A percentile compares a stretch with the other conserved stretches of the same genome.
phyloP scores from a whole-genome alignment of 2,113 vertebrate species.

The Cephalopholis sonnerati region DNA sequence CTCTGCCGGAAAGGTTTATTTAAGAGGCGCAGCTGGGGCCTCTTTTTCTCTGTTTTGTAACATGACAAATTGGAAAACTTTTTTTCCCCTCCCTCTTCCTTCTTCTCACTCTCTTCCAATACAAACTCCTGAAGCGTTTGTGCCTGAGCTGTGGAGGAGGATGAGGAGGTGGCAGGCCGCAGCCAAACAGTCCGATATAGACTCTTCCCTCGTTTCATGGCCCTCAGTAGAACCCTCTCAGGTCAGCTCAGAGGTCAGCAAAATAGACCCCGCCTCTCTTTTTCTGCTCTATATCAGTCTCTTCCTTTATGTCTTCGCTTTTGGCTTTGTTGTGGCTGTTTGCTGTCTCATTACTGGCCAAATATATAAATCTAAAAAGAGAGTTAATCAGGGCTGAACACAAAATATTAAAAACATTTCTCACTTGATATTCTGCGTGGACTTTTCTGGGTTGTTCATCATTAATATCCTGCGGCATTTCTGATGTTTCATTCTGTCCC shows the following conservation, averaged over 20 bases:
- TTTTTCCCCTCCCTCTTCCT: conserved; percentile 22
- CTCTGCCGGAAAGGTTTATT: conserved; percentile 51
- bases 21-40: conserved; percentile 60
- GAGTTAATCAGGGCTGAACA: not conserved
- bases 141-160: conserved; percentile 57
- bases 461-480: conserved; percentile 8
- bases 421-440: not conserved
- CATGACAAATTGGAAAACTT: conserved; percentile 64
- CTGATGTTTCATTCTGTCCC: not conserved
- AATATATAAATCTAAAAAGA: not conserved
- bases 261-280: conserved; percentile 17
- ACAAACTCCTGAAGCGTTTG: conserved; percentile 43
- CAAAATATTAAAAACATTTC: conserved; percentile 12
- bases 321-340: conserved; percentile 23
- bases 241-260: conserved; percentile 44
- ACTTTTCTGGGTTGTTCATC: not conserved
- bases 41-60: conserved; percentile 62
- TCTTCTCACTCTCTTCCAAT: conserved; percentile 47
- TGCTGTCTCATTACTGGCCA: conserved; percentile 17
- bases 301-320: not conserved
- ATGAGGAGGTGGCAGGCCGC: conserved; percentile 41
- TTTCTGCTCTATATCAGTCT: conserved; percentile 12
- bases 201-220: conserved; percentile 20
- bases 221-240: conserved; percentile 34
- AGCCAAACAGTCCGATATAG: conserved; percentile 42